Percentiles rank a stretch among this genome's conserved stretches.
Conservation (phyloP, 2,797 vertebrate species). For the Poeciliopsis infans region DNA sequence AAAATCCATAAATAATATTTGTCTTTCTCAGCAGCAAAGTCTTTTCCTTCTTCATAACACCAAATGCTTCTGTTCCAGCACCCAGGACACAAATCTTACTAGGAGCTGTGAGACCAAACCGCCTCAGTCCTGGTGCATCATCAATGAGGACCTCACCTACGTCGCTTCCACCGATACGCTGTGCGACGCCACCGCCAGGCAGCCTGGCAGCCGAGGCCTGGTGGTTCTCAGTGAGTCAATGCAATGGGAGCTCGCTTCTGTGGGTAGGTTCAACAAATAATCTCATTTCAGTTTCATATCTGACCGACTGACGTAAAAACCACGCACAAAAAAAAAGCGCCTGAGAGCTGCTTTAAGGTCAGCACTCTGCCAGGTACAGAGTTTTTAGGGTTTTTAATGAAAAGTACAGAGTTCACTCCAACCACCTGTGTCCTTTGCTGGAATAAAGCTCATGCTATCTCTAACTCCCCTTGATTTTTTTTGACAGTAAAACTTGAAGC, state of each 20-base stretch:
- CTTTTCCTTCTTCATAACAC: background rate
- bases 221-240: background rate
- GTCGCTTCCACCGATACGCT: constrained; percentile 24
- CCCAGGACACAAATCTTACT: fast-evolving
- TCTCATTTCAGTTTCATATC: constrained; percentile 8
- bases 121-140: constrained; percentile 67
- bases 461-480: constrained; percentile 11
- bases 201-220: background rate
- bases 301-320: background rate
- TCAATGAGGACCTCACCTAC: fast-evolving
- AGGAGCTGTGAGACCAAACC: constrained; percentile 63
- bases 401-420: background rate
- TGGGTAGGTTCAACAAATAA: constrained; percentile 54
- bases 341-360: background rate
- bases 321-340: background rate
- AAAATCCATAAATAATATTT: too few relatives aligned
- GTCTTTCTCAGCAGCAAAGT: background rate
- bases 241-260: constrained; percentile 36
- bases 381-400: too few relatives aligned
- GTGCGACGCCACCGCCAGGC: constrained; percentile 46
- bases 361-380: background rate
- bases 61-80: constrained; percentile 36
- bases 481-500: constrained; percentile 68
- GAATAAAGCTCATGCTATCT: background rate
- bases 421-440: constrained; percentile 12